Conservation (phyloP, 2,113 vertebrate species). For the Epinephelus lanceolatus region DNA sequence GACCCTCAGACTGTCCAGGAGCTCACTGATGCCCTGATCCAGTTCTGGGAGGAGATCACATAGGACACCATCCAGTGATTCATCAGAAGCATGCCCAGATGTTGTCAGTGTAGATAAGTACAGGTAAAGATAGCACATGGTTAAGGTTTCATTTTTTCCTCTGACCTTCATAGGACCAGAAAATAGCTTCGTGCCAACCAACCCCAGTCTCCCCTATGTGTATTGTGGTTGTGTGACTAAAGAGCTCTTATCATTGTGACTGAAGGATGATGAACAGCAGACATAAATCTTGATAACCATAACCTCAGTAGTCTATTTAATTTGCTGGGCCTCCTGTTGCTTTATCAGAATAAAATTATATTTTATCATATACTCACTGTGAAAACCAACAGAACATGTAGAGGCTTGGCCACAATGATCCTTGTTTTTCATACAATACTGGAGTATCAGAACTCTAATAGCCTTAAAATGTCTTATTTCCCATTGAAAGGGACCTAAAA, state of each 20-base stretch:
- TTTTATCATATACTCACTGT: not conserved
- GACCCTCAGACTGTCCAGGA: too few relatives aligned
- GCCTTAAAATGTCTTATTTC: not conserved
- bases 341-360: not conserved
- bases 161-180: too few relatives aligned
- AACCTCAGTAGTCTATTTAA: not conserved
- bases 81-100: too few relatives aligned
- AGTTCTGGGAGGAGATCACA: too few relatives aligned
- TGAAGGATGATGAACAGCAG: not conserved
- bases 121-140: too few relatives aligned
- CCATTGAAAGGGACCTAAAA: not conserved
- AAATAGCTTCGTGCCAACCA: too few relatives aligned
- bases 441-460: not conserved
- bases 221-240: not conserved
- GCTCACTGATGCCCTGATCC: too few relatives aligned
- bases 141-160: too few relatives aligned
- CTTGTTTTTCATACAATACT: not conserved
- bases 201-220: too few relatives aligned
- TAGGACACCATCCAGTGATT: too few relatives aligned
- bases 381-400: not conserved
- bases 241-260: not conserved
- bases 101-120: too few relatives aligned
- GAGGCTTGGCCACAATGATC: not conserved
- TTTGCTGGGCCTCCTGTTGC: conserved; percentile 5
- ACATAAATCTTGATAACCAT: not conserved